Conservation (phyloP, 2,113 vertebrate species). For the Zingel zingel region DNA sequence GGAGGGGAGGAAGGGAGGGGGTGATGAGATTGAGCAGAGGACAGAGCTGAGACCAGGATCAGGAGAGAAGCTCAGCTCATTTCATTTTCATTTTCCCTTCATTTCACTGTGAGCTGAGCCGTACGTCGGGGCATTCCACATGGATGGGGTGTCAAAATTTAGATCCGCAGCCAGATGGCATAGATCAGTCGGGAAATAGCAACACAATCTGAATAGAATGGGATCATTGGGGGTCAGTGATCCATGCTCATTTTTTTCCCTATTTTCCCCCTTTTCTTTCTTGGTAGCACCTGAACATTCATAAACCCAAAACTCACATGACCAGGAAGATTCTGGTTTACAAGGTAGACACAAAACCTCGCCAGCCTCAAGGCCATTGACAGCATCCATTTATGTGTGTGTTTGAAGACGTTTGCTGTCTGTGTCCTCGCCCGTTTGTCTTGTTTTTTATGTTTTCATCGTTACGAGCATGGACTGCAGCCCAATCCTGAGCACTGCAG, state of each 20-base stretch:
- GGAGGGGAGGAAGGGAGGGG: constrained; percentile 18
- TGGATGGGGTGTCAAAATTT: constrained; percentile 67
- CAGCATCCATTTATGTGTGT: constrained; percentile 38
- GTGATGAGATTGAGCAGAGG: constrained; percentile 72
- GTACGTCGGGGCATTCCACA: constrained; percentile 67
- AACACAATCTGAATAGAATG: constrained; percentile 62
- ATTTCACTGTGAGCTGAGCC: constrained; percentile 64
- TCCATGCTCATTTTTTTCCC: constrained; percentile 36
- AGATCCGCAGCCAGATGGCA: constrained; percentile 76
- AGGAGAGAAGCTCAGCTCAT: constrained; percentile 76
- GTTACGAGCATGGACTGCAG: constrained; percentile 53
- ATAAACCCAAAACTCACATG: constrained; percentile 45
- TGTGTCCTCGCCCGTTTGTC: constrained; percentile 26
- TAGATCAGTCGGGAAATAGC: constrained; percentile 73
- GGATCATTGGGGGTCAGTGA: constrained; percentile 52
- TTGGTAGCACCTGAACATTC: constrained; percentile 29
- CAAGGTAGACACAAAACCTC: constrained; percentile 37
- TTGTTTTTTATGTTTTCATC: constrained; percentile 56
- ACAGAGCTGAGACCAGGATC: constrained; percentile 76
- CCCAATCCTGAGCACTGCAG: constrained; percentile 67
- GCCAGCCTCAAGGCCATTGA: constrained; percentile 38
- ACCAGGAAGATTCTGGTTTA: constrained; percentile 31
- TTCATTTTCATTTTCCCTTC: constrained; percentile 82
- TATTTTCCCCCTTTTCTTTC: neutral
- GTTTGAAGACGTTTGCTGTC: constrained; percentile 39